Percentiles rank a stretch among this genome's conserved stretches.
These are phyloP conservation scores for Caenorhabditis doughertyi DNA, from an alignment of 2,888 invertebrate genomes.

Conservation along the genomic window DNA sequence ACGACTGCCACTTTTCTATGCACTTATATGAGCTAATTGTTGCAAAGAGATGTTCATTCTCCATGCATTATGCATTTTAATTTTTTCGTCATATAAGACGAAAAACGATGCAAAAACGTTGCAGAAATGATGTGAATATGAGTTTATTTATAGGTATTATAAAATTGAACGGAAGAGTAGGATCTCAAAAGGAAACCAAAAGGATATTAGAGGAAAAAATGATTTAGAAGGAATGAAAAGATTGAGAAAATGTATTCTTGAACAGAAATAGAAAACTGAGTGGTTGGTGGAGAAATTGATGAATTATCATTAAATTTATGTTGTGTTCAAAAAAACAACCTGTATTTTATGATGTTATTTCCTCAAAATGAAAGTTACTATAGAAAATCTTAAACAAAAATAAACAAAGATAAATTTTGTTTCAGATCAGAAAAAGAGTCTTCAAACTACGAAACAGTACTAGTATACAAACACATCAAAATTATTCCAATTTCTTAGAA, in stretches of 20 bases:
- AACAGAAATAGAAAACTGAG: neutral
- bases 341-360: too few species aligned
- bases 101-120: neutral
- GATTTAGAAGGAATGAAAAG: too few species aligned
- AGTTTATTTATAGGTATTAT: conserved; percentile 37
- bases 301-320: too few species aligned
- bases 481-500: too few species aligned
- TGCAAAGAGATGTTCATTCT: conserved; percentile 33
- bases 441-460: too few species aligned
- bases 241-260: neutral
- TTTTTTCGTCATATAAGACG: neutral
- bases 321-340: too few species aligned
- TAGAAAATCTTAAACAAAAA: too few species aligned
- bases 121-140: neutral
- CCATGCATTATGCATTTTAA: neutral
- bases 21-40: conserved; percentile 52
- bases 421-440: too few species aligned
- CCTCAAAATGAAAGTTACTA: too few species aligned
- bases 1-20: conserved; percentile 38
- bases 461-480: too few species aligned
- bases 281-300: too few species aligned
- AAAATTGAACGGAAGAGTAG: conserved; percentile 41
- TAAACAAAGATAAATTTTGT: too few species aligned
- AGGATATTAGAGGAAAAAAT: neutral
- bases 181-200: conserved; percentile 22